Evolutionary conservation across 2,113 vertebrate genomes (phyloP).

Genomic region (Carassius gibelio): DNA sequence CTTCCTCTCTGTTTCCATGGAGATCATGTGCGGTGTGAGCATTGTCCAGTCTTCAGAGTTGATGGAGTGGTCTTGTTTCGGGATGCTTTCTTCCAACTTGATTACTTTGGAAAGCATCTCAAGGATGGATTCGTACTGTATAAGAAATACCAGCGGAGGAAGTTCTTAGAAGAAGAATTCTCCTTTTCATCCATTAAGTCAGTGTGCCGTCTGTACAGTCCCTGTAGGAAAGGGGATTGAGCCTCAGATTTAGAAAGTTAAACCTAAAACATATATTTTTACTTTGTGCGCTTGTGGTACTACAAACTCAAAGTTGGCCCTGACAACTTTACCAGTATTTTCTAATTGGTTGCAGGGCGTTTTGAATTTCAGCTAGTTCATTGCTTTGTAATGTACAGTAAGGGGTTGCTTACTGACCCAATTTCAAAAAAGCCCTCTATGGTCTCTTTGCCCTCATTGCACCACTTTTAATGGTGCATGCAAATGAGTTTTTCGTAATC

Average conservation of each 20-base stretch:
- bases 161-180: background rate
- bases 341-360: background rate
- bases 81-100: constrained; percentile 30
- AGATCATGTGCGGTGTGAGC: constrained; percentile 25
- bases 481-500: background rate
- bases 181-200: constrained; percentile 6
- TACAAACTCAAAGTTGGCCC: background rate
- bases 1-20: constrained; percentile 52
- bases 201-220: background rate
- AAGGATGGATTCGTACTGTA: background rate
- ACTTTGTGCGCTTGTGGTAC: background rate
- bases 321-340: background rate
- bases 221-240: background rate
- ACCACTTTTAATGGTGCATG: background rate
- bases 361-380: background rate
- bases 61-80: constrained; percentile 33
- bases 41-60: constrained; percentile 35
- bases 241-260: background rate
- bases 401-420: background rate
- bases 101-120: constrained; percentile 32
- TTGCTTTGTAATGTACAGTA: background rate
- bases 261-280: background rate
- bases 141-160: background rate
- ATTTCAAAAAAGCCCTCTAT: background rate
- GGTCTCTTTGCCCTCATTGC: background rate